These are phyloP conservation scores for Callithrix jacchus DNA, from an alignment of 2,113 vertebrate genomes.

Conservation along the genomic window DNA sequence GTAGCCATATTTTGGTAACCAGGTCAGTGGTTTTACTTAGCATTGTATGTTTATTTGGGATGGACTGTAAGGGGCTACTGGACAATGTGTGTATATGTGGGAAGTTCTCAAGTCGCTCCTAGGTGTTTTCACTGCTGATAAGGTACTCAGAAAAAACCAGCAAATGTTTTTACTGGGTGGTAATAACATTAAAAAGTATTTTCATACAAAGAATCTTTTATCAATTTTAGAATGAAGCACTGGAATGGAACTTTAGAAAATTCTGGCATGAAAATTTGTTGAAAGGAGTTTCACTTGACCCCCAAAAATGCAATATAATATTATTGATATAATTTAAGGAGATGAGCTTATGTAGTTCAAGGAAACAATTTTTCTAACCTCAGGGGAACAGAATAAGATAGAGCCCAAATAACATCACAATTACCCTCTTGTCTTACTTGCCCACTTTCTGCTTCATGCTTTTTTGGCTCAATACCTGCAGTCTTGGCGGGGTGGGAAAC, in stretches of 20 bases:
- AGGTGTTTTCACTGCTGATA: not conserved
- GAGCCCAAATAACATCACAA: not conserved
- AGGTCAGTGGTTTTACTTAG: not conserved
- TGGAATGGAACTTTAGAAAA: slow-evolving; percentile 26
- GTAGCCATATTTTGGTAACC: not conserved
- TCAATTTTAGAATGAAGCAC: slow-evolving; percentile 35
- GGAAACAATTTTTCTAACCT: slow-evolving; percentile 39
- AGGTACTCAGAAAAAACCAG: not conserved
- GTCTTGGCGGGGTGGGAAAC: not conserved
- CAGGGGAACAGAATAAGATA: not conserved
- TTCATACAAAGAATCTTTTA: not conserved
- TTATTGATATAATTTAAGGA: slow-evolving; percentile 21
- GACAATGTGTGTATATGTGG: not conserved
- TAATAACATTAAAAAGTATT: slow-evolving; percentile 42
- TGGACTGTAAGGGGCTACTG: not conserved
- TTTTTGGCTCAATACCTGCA: slow-evolving; percentile 32
- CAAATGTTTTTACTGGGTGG: not conserved
- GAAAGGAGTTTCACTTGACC: slow-evolving; percentile 35
- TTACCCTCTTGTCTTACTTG: not conserved
- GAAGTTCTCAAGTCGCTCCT: not conserved
- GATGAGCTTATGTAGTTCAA: not conserved
- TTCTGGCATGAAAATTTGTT: slow-evolving; percentile 36
- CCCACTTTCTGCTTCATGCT: not conserved
- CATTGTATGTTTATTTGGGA: not conserved
- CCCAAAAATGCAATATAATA: slow-evolving; percentile 23